Base-by-base conservation (phyloP, 2,797 vertebrate genomes). In the Acanthurus tractus region DNA sequence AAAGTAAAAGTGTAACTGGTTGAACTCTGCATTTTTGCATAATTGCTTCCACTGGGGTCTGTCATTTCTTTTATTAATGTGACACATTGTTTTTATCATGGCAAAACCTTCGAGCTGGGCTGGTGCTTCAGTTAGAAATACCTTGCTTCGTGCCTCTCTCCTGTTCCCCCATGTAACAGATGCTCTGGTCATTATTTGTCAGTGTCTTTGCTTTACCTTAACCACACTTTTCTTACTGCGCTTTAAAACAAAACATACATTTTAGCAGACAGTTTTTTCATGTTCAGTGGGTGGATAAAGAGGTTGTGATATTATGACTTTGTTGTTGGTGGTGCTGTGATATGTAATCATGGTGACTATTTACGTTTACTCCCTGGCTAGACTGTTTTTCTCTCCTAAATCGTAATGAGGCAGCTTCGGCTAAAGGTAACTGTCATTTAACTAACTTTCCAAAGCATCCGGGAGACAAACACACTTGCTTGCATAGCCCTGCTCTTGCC, bases 11-110 rank as follows among this genome's bases (percentile, higher is more conserved):
- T 63, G 56, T 57, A 84, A 74, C 79, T 36, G 74, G 50, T 84
- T 81, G 77, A 84, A 83, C 85, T 76, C 68, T 66, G 78, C 52
- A 79, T 79, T 84, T 89, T 70, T 86, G 66, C 77, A 85, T 86
- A 91, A 90, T 89, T 92, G 79, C 78, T 77, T 83, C 57, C 74
- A 34, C 63, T 63, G 11, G 40, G 53, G 48, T 78, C 66, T 75
- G 76, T 76, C 80, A 63, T 84, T 80, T 59, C 63, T 74, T 88
- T 82, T 86, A 57, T 81, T 84, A 76, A 87, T 81, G 64, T 86
- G 77, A 69, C 75, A 84, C 78, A 55, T 81, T 90, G 57, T 70
- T 86, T 79, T 78, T 82, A 58, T 50, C 14, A 42, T 73, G 42
- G 55, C 67, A 64, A 58, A 82, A 66, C 18, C 48, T 57, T 82